Evolutionary conservation across 2,888 invertebrate species (phyloP).

Genomic region (Dioctria linearis): DNA sequence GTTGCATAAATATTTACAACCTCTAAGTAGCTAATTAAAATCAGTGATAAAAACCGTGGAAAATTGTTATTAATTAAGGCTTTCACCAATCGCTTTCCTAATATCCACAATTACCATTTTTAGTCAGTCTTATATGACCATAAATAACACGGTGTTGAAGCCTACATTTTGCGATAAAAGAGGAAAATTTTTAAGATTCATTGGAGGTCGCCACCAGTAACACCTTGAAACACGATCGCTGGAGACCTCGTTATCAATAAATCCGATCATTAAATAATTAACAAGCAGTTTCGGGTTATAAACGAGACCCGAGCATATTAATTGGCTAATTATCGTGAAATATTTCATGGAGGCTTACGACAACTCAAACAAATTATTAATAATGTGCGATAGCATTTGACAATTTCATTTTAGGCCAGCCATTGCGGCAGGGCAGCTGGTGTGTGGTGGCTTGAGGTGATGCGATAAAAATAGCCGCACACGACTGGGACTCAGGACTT

Average conservation of each 20-base stretch:
- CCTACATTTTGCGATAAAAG: constrained; percentile 11
- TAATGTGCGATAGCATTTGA: constrained; percentile 57
- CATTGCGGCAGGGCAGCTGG: background rate
- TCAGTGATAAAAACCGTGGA: constrained; percentile 32
- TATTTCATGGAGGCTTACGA: constrained; percentile 56
- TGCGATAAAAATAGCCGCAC: constrained; percentile 5
- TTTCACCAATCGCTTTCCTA: constrained; percentile 44
- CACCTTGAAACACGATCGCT: constrained; percentile 45
- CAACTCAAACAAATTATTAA: constrained; percentile 58
- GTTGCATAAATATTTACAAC: constrained; percentile 18
- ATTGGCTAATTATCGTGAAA: constrained; percentile 59
- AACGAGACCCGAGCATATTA: constrained; percentile 54
- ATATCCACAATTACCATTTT: constrained; percentile 48
- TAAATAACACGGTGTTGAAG: constrained; percentile 28
- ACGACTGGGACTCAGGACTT: constrained; percentile 12
- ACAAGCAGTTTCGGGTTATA: constrained; percentile 56
- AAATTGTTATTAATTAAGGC: constrained; percentile 40
- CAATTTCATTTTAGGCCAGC: constrained; percentile 55
- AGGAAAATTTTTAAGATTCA: constrained; percentile 47
- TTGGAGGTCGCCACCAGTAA: constrained; percentile 44
- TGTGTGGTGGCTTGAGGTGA: background rate
- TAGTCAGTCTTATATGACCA: constrained; percentile 34
- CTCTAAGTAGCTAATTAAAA: constrained; percentile 23
- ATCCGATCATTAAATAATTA: constrained; percentile 59
- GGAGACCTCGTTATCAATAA: constrained; percentile 55